Evolutionary conservation across 2,888 invertebrate species (phyloP), one percentile per base, ranked within the genome.

Genomic region (Chorisops tibialis): DNA sequence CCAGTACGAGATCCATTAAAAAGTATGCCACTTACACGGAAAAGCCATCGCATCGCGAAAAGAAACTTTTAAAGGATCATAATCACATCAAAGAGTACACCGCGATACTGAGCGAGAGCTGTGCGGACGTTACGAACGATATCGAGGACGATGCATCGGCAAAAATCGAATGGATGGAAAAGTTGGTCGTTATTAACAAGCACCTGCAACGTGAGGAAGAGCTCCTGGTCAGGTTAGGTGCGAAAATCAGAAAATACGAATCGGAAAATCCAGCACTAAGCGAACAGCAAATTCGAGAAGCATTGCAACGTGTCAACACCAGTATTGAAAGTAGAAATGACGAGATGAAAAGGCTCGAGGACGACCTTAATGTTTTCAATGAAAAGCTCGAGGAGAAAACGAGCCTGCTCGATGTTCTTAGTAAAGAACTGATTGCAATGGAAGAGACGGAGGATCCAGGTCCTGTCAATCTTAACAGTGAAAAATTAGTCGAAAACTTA

Each of bases 181-280:
- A 85, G 74, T 82, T 91, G 51, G 83, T 87, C 21, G 84, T 86
- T 58, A 79, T 90, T 22, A 90, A 91, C 74, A 87, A 88, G 72
- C 82, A 85, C 70, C 77, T 91, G 62, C 85, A 89, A 62, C 81
- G 85, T 62, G 89, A 90, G 73, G 89, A 90, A 72, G 88, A 89
- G 72, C 77, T 84, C 61, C 80, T 91, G 2, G 85, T 88, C 3
- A 80, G 88, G 68, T 73, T 91, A 39, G 83, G 85, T 35, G 82
- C 84, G 3, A 85, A 85, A 75, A 81, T 85, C 4, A 83, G 84
- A 68, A 78, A 85, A 64, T 84, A 85, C 69, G 79, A 80, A 69
- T 81, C 81, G 49, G 82, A 82, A 67, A 80, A 81, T 62, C 63
- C 67, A 7, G 54, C 58, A 45, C 50, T 69, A n/a, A 65, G 62